Evolutionary conservation across 1,140 invertebrate genomes (phyloP), one percentile per base, ranked within the genome.

Genomic region (Drosophila carrolli): DNA sequence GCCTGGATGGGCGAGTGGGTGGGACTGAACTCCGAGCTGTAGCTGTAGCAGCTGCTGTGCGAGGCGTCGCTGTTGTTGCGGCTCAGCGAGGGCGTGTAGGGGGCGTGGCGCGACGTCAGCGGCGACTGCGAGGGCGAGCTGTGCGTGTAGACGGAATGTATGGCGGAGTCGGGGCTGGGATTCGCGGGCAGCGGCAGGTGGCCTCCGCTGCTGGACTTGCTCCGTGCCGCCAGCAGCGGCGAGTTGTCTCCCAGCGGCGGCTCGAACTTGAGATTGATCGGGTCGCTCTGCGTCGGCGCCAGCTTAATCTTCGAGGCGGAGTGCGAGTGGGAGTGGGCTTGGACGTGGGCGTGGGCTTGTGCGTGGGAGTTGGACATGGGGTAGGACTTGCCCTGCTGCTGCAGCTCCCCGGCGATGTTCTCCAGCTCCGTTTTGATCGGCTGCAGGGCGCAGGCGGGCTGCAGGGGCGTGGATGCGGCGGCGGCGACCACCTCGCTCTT

Each of bases 61-160:
- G 97, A 97, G 1, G 97, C 97, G 83, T 98, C 97, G 58, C 96
- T 97, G 93, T 98, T 98, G 92, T 97, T 98, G 32, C 97, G 94
- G 19, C 96, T 96, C 73, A 98, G 93, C 11, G 96, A 96, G 16
- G 97, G 97, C 27, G 97, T 97, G 66, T 97, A 94, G 11, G 94
- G 94, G 53, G 95, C 94, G 86, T 97, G 97, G 4, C 97, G 94
- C n/a, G 96, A 96, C 10, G 96, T 96, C 8, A 97, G 94, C 2
- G 97, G 97, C 81, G 95, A 96, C 76, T 97, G 97, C 59, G 96
- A 97, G 19, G 97, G 97, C 65, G 96, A 97, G 92, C 94, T 94
- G 72, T 94, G 94, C 54, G 94, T 94, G 86, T 97, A 97, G 77
- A 96, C 97, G 73, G 96, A 97, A 93, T 97, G 97, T 80, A 97